Evolutionary conservation across 2,797 vertebrate genomes (phyloP).

Genomic region (Bradypodion ventrale): DNA sequence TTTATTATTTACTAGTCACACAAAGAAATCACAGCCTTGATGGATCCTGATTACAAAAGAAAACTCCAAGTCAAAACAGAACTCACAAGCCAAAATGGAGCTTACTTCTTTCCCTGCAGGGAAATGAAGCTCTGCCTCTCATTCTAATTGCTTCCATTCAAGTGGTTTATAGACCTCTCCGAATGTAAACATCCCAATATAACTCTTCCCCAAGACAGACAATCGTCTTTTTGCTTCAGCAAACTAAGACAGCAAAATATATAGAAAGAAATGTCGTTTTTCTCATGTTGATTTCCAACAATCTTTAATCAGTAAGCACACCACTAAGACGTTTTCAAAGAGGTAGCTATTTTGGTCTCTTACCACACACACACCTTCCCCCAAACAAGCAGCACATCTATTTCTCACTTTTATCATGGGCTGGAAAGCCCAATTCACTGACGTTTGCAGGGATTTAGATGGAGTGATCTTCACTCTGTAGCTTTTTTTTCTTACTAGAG

Average conservation of each 20-base stretch:
- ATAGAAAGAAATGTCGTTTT: constrained; percentile 4
- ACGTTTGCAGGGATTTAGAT: no score
- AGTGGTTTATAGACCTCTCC: background rate
- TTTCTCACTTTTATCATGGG: no score
- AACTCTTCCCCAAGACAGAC: background rate
- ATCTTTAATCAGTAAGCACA: background rate
- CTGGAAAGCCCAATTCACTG: no score
- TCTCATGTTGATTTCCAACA: background rate
- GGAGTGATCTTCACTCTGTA: no score
- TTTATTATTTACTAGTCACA: constrained; percentile 55
- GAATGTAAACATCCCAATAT: background rate
- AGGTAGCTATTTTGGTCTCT: background rate
- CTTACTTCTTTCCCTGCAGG: constrained; percentile 38
- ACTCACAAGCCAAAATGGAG: background rate
- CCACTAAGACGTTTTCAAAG: background rate
- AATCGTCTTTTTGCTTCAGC: background rate
- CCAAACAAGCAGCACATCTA: no score
- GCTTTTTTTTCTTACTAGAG: no score
- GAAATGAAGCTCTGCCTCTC: constrained; percentile 34
- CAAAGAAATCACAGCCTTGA: constrained; percentile 50
- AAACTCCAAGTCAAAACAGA: constrained; percentile 18
- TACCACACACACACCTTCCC: background rate
- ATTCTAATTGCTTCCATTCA: constrained; percentile 41
- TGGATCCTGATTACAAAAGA: constrained; percentile 49
- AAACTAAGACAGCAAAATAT: background rate